These are phyloP conservation scores for Parapristionchus giblindavisi DNA, from an alignment of 2,888 invertebrate species.

Conservation along the genomic window DNA sequence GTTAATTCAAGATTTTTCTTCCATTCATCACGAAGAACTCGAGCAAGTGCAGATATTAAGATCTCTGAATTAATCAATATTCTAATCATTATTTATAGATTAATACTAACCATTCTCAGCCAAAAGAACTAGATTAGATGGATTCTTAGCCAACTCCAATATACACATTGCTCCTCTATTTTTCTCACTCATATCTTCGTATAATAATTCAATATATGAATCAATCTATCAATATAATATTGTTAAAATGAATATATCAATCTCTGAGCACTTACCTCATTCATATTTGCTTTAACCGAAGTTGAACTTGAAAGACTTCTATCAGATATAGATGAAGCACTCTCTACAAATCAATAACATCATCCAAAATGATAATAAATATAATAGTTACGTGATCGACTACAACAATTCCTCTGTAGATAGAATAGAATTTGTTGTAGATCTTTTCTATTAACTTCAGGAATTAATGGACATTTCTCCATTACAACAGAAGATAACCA, in stretches of 20 bases:
- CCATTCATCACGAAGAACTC: conserved; percentile 97
- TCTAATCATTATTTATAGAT: no score
- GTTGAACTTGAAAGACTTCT: conserved; percentile 37
- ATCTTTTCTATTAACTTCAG: conserved; percentile 82
- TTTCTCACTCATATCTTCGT: conserved; percentile 88
- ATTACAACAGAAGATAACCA: conserved; percentile 85
- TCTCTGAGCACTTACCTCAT: conserved; percentile 52
- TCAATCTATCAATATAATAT: conserved; percentile 77
- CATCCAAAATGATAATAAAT: neutral
- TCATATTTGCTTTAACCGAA: conserved; percentile 45
- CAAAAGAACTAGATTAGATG: conserved; percentile 90
- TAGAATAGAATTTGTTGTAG: conserved; percentile 88
- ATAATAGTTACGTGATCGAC: conserved; percentile 37
- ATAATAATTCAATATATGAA: conserved; percentile 92
- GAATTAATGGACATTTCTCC: conserved; percentile 84
- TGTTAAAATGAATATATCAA: neutral
- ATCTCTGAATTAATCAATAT: conserved; percentile 77
- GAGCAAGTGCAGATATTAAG: conserved; percentile 89
- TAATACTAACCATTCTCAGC: conserved; percentile 84
- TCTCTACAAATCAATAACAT: conserved; percentile 39
- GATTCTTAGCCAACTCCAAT: conserved; percentile 87
- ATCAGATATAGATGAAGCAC: conserved; percentile 50
- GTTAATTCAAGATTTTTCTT: conserved; percentile 93
- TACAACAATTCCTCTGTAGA: conserved; percentile 77
- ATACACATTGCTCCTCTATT: conserved; percentile 88